These are phyloP conservation scores for Prenolepis imparis DNA, from an alignment of 2,888 invertebrate genomes.

Conservation along the genomic window DNA sequence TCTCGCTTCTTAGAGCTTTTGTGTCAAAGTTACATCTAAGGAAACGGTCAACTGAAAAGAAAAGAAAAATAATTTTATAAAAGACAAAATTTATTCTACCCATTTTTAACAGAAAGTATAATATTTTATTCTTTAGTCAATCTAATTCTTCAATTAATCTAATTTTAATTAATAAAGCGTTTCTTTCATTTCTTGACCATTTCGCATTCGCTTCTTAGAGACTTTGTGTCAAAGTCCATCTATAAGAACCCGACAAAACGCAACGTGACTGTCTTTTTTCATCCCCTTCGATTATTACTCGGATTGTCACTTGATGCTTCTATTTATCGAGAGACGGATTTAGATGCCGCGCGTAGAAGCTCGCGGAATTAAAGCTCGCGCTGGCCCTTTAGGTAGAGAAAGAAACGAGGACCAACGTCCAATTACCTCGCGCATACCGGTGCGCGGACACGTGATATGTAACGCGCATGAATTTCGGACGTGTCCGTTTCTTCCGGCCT, in stretches of 20 bases:
- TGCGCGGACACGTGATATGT: constrained; percentile 58
- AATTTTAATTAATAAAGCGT: no score
- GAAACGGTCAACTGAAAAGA: no score
- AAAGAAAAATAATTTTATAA: no score
- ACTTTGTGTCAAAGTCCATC: no score
- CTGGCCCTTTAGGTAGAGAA: neutral
- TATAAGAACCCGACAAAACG: no score
- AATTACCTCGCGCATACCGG: constrained; percentile 28
- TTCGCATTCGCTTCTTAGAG: no score
- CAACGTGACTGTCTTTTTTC: neutral
- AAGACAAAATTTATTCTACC: neutral
- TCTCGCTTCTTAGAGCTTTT: no score
- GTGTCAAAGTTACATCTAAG: no score
- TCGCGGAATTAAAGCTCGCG: constrained; percentile 10
- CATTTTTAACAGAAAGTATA: neutral
- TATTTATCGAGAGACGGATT: neutral
- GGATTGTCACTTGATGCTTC: neutral
- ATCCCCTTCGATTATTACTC: neutral
- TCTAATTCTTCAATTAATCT: no score
- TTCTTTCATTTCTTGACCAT: no score
- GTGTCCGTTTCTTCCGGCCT: constrained; percentile 70
- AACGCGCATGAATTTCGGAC: constrained; percentile 67
- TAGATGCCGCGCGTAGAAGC: neutral
- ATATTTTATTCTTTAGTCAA: no score
- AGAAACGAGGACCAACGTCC: constrained; percentile 5